Base-by-base conservation (phyloP, 2,113 vertebrate genomes). In the Ictidomys tridecemlineatus region DNA sequence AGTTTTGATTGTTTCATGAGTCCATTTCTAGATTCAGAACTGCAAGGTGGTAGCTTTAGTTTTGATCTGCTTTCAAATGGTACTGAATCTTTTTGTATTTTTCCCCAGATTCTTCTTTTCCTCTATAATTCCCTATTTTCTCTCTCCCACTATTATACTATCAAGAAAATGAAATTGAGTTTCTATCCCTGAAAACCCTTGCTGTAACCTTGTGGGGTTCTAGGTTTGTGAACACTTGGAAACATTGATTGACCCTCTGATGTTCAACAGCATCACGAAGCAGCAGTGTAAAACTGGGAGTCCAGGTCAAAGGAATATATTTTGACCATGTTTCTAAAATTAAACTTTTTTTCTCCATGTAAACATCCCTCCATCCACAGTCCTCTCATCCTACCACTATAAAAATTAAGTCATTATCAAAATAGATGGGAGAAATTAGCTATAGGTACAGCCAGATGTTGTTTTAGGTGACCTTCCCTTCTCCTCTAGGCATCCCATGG, bases 241-340 rank as follows among this genome's bases (percentile, higher is more conserved):
- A 80, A 70, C 2, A 28, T 0, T n/a, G n/a, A 8, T 3, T 5
- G 10, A 63, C 16, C 2, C 48, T 56, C 20, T 32, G 24, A 51
- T 5, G 7, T 34, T 12, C 24, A 67, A n/a, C 10, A 32, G 78
- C 20, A 37, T n/a, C 0, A 0, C 39, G 30, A n/a, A 73, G 22
- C 37, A 73, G 13, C 45, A 65, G 20, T 12, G 34, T 26, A 48
- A 65, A 70, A 39, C 6, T n/a, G 56, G n/a, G 28, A 4, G 11
- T 2, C 12, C 78, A 56, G 7, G 9, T 78, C 77, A 88, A 82
- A 76, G 87, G 56, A 78, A 48, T 32, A 18, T 10, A 82, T 91
- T 93, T 70, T 76, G 34, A 86, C 18, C 53, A 51, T 51, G 37
- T 85, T 91, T 93, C 51, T 77, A 82, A 92, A 88, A 77, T 48